Evolutionary conservation across 1,140 invertebrate genomes (phyloP).

Genomic region (Ephestia elutella): DNA sequence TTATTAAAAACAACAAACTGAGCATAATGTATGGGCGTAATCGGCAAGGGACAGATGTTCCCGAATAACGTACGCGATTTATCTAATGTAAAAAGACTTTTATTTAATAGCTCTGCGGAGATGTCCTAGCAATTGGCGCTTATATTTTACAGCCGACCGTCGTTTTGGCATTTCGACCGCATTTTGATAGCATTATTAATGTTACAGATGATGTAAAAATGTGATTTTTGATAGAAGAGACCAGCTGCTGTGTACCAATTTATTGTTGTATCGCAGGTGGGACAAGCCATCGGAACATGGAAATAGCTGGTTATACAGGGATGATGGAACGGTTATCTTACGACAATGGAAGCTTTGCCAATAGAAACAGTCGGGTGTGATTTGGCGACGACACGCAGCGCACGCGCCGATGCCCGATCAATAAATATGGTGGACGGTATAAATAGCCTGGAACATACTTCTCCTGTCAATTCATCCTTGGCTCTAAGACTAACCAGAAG

Average conservation of each 20-base stretch:
- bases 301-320: constrained; percentile 26
- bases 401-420: constrained; percentile 47
- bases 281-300: constrained; percentile 28
- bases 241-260: constrained; percentile 49
- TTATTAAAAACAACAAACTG: constrained; percentile 74
- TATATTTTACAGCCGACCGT: constrained; percentile 58
- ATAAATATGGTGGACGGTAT: constrained; percentile 50
- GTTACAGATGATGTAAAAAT: constrained; percentile 59
- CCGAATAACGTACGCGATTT: constrained; percentile 66
- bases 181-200: constrained; percentile 63
- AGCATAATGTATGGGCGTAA: constrained; percentile 70
- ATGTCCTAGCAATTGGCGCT: constrained; percentile 61
- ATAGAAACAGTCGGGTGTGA: constrained; percentile 47
- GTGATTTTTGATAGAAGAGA: constrained; percentile 54
- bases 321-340: constrained; percentile 36
- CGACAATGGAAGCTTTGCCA: constrained; percentile 45
- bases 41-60: constrained; percentile 69
- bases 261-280: constrained; percentile 53
- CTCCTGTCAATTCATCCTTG: constrained; percentile 50
- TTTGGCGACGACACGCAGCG: constrained; percentile 28
- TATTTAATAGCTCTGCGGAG: constrained; percentile 67
- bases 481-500: constrained; percentile 24
- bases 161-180: constrained; percentile 50
- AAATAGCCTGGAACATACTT: constrained; percentile 47
- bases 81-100: constrained; percentile 73